Conservation (phyloP, 2,113 vertebrate genomes). For the Natator depressus region DNA sequence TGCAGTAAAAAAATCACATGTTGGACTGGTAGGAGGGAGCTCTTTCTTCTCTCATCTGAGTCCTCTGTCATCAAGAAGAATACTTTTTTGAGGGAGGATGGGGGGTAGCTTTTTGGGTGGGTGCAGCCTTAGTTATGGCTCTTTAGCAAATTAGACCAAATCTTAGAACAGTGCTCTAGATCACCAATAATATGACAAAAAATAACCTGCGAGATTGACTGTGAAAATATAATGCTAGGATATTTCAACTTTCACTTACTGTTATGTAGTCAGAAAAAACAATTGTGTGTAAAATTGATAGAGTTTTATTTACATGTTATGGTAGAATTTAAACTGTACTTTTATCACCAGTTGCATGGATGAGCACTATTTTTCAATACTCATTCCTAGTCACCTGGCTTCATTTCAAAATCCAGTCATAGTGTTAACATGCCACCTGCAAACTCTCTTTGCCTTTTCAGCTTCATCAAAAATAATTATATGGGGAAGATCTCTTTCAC, state of each 20-base stretch:
- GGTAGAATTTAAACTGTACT: background rate
- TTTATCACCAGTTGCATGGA: background rate
- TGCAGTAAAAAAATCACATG: background rate
- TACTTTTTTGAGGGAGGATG: background rate
- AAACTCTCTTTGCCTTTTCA: background rate
- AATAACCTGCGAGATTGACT: background rate
- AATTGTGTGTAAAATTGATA: background rate
- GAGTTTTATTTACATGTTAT: background rate
- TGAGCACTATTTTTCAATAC: background rate
- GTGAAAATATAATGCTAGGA: background rate
- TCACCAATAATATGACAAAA: background rate
- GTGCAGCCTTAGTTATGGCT: background rate
- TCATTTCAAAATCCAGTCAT: background rate
- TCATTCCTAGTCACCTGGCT: background rate
- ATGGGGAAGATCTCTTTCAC: background rate
- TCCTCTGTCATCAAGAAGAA: background rate
- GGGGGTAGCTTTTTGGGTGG: background rate
- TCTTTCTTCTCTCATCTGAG: background rate
- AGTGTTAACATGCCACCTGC: background rate
- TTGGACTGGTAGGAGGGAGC: background rate
- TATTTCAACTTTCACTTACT: background rate
- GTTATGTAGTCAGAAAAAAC: background rate
- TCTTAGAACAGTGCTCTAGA: background rate
- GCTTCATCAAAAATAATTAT: background rate
- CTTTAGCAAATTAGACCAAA: background rate